These are phyloP conservation scores for Etia nguti DNA, from an alignment of 2,113 vertebrate genomes.

Conservation along the genomic window DNA sequence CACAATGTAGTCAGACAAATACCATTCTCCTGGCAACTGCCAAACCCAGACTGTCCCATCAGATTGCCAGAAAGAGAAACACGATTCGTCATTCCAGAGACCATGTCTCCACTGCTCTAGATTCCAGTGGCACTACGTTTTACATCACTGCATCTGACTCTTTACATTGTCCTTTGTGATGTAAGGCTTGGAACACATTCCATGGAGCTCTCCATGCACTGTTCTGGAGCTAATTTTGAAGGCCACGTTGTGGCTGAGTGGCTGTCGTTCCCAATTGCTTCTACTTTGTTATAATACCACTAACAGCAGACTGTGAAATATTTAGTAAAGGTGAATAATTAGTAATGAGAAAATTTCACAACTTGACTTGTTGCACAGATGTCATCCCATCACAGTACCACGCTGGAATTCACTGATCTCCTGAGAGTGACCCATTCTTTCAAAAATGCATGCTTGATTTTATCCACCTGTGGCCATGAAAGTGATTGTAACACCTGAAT, in stretches of 20 bases:
- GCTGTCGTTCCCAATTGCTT: background rate
- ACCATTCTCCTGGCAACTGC: background rate
- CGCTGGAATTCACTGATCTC: background rate
- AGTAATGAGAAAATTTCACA: background rate
- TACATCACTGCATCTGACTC: background rate
- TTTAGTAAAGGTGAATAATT: background rate
- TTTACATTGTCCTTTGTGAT: background rate
- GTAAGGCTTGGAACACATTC: rapidly evolving
- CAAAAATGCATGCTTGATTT: background rate
- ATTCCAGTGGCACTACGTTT: background rate
- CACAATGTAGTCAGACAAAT: background rate
- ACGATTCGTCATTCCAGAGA: background rate
- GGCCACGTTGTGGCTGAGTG: background rate
- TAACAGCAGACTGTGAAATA: background rate
- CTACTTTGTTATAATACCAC: background rate
- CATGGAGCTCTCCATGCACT: rapidly evolving
- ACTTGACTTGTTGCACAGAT: background rate
- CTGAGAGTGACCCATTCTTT: background rate
- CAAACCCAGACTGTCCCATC: background rate
- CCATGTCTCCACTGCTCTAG: background rate
- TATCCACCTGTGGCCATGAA: background rate
- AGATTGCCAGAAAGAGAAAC: background rate
- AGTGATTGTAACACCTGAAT: background rate
- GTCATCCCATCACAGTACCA: background rate
- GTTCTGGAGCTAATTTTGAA: background rate